Evolutionary conservation across 35 echinoderm and acorn worm species (phyloP).

Genomic region (Ophioderma brevispina): DNA sequence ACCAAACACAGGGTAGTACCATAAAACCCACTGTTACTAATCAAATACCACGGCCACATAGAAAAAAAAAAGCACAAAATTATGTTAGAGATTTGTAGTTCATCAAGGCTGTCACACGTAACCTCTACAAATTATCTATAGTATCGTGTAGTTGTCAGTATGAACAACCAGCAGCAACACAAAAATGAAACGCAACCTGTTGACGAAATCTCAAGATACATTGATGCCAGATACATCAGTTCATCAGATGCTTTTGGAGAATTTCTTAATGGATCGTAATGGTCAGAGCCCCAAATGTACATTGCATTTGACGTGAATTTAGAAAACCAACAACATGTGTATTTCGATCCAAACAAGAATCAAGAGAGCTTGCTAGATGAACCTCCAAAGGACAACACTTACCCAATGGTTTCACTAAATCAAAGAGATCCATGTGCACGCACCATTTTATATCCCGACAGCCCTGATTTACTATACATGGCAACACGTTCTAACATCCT

Average conservation of each 20-base stretch:
- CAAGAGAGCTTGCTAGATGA: not conserved
- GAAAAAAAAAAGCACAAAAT: no score
- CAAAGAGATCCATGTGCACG: not conserved
- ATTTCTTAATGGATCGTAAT: not conserved
- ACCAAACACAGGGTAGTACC: slow-evolving; percentile 31
- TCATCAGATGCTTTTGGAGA: slow-evolving; percentile 13
- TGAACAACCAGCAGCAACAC: not conserved
- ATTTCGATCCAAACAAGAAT: not conserved
- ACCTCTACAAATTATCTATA: slow-evolving; percentile 51
- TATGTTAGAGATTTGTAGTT: slow-evolving; percentile 10
- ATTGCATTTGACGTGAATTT: not conserved
- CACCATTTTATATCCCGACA: not conserved
- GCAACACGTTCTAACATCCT: not conserved
- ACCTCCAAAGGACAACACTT: slow-evolving; percentile 8
- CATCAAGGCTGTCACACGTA: slow-evolving; percentile 34
- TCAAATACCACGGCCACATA: slow-evolving; percentile 15
- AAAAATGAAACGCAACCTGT: not conserved
- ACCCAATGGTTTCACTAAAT: slow-evolving; percentile 13
- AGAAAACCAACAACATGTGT: not conserved
- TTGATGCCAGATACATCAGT: slow-evolving; percentile 34
- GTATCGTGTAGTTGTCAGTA: not conserved
- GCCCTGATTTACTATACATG: slow-evolving; percentile 11
- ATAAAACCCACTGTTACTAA: slow-evolving; percentile 14
- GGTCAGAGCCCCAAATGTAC: not conserved
- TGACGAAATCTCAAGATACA: slow-evolving; percentile 30